Evolutionary conservation across 2,113 vertebrate genomes (phyloP), one percentile per base, ranked within the genome.

Genomic region (Mugil cephalus): DNA sequence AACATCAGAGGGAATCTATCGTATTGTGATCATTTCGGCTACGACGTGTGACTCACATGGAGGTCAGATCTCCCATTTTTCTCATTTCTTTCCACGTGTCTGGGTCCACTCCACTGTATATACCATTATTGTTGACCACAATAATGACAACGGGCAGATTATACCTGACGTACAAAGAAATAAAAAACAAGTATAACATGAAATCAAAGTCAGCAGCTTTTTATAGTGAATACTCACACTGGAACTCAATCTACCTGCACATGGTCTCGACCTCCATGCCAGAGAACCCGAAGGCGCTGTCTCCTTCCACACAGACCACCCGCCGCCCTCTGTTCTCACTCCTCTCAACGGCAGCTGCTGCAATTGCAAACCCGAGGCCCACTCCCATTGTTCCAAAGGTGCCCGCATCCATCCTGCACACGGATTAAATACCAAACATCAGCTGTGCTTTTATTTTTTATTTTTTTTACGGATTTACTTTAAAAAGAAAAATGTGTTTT

Each of bases 371-470:
- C 43, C 97, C 97, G 35, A 97, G 93, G 1, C 97, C 98, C 0
- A 99, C 96, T 72, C 98, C 97, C 97, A 99, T 99, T 0, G 97
- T 98, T 66, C 97, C 97, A 71, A 99, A 99, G 4, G 97, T 98
- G 14, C 98, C 98, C 13, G 98, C 98, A 85, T 99, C 98, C 60
- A 99, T 92, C 90, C 98, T 99, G 70, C 52, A 71, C 14, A 51
- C n/a, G 24, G 5, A 5, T 30, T 30, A 30, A 19, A 38, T 12
- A 18, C 10, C 9, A 17, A 19, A 24, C 58, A 48, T 8, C n/a
- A 17, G 19, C n/a, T 30, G 4, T 30, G 4, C 18, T 40, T 43
- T 15, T 43, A 21, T 17, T 9, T 52, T 2, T 13, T 4, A 38
- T 3, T n/a, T 17, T 9, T 52, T 2, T 13, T 4, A 38, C 1